Evolutionary conservation across 2,888 invertebrate species (phyloP), one percentile per base, ranked within the genome.

Genomic region (Chamaedrilus cognettii): DNA sequence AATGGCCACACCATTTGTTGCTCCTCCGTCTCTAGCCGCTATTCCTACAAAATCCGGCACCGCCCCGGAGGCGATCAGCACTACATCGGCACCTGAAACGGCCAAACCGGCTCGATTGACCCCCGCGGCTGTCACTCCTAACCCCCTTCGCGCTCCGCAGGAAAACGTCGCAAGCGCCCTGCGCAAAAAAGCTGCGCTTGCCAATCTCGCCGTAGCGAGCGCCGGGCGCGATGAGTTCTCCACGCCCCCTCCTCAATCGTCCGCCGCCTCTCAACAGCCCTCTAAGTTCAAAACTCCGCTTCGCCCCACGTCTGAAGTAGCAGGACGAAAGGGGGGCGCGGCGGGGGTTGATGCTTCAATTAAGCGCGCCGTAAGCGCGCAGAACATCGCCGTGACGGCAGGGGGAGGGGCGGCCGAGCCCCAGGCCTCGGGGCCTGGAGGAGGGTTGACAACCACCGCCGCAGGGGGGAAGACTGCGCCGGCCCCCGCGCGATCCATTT

Each of bases 321-420:
- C 42, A 42, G 7, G 55, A 23, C 7, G 7, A 23, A 52, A 11
- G 5, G 26, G 15, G 7, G 23, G 26, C 26, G 5, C 15, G 11
- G 15, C 11, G 5, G 28, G 15, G 5, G 26, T 19, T 19, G 77
- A 77, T 23, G 60, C 72, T 11, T 76, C 80, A 15, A 78, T 82
- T 28, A 75, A 80, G 60, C 78, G 81, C 67, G 78, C 81, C 3
- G 77, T 79, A 60, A 82, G 81, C 70, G 80, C 79, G 0, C 82
- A 82, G 67, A 78, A 80, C 63, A 79, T 82, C n/a, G 50, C 59
- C 51, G 50, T 26, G 26, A 31, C 52, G 28, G 26, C 60, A 19
- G 19, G 49, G 32, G n/a, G n/a, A n/a, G n/a, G n/a, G n/a, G n/a
- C n/a, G n/a, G n/a, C n/a, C n/a, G n/a, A n/a, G n/a, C n/a, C n/a